Evolutionary conservation across 2,888 invertebrate genomes (phyloP).

Genomic region (Brenthis daphne): DNA sequence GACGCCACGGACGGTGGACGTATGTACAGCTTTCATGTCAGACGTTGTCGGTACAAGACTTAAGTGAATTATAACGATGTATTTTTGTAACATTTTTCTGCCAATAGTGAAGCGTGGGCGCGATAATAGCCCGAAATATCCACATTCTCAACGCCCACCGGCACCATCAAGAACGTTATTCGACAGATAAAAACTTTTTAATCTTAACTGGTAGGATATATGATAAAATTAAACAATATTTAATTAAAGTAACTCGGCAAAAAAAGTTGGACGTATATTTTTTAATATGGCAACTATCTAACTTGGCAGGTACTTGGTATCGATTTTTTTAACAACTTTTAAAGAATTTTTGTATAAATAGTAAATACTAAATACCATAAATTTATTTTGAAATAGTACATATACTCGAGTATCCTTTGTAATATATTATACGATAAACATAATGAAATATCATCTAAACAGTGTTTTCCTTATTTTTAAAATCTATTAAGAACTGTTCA

Average conservation of each 20-base stretch:
- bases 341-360: too few species aligned
- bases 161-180: conserved; percentile 65
- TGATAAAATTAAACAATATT: conserved; percentile 11
- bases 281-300: too few species aligned
- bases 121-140: conserved; percentile 75
- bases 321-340: too few species aligned
- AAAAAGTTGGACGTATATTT: not conserved
- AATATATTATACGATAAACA: too few species aligned
- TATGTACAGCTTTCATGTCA: conserved; percentile 54
- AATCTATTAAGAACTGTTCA: too few species aligned
- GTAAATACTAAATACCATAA: too few species aligned
- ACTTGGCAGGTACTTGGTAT: too few species aligned
- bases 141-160: conserved; percentile 69
- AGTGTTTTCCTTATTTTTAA: too few species aligned
- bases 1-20: not conserved
- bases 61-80: conserved; percentile 64
- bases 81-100: conserved; percentile 74
- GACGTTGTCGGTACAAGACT: conserved; percentile 49
- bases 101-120: conserved; percentile 71
- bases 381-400: too few species aligned
- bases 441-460: too few species aligned
- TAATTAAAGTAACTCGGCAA: not conserved
- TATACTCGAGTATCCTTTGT: too few species aligned
- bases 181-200: conserved; percentile 62
- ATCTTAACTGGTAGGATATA: conserved; percentile 42